A percentile compares a stretch with the other conserved stretches of the same genome.
phyloP scores from a whole-genome alignment of 2,888 invertebrate species.

The Stenichneumon culpator region DNA sequence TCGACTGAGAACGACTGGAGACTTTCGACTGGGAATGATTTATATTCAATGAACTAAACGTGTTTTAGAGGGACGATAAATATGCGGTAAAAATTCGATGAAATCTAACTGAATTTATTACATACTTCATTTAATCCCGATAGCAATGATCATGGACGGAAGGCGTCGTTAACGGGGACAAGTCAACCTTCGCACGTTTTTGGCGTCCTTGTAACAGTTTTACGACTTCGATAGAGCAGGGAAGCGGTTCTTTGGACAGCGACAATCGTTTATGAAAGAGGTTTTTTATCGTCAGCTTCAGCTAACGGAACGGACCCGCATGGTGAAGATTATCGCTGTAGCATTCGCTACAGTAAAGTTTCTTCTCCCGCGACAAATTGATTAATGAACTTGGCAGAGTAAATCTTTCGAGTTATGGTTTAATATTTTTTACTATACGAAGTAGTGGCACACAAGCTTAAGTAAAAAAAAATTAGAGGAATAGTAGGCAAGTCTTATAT shows the following conservation, averaged over 20 bases:
- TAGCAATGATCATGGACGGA: background rate
- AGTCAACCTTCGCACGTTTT: conserved; percentile 46
- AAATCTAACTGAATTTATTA: background rate
- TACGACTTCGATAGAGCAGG: conserved; percentile 6
- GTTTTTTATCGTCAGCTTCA: conserved; percentile 33
- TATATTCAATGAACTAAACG: no score
- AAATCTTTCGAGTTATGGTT: background rate
- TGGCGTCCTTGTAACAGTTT: conserved; percentile 56
- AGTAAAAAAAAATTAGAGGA: no score
- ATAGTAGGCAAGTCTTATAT: no score
- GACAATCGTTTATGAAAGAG: background rate
- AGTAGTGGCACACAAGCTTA: background rate
- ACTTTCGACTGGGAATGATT: no score
- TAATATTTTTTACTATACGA: background rate
- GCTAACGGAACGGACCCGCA: background rate
- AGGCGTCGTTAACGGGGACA: conserved; percentile 21
- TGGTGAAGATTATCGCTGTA: background rate
- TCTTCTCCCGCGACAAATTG: background rate
- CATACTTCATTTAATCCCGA: background rate
- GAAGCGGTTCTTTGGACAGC: conserved; percentile 20
- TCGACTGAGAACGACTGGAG: no score
- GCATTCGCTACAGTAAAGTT: background rate
- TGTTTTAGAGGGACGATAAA: background rate
- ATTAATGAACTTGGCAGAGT: background rate
- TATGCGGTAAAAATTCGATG: background rate